Percentiles rank a stretch among this genome's conserved stretches.
Evolutionary conservation across 2,113 vertebrate genomes (phyloP).

Genomic region (Isichthys henryi): DNA sequence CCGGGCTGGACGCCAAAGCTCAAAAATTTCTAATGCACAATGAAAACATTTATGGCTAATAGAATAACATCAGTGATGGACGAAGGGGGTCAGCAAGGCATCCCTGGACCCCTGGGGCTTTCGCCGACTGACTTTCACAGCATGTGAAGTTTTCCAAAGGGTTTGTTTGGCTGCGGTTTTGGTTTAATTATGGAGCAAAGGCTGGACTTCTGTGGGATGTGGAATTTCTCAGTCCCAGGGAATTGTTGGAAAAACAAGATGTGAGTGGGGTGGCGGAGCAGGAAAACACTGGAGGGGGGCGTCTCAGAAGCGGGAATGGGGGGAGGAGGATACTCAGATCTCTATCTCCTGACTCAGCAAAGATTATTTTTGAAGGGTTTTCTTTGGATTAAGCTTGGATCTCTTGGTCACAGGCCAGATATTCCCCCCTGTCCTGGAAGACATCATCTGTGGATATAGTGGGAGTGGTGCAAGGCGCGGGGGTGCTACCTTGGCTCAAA

Average conservation of each 20-base stretch:
- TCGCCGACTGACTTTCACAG: conserved; percentile 13
- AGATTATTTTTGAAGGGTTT: conserved; percentile 11
- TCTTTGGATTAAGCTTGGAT: background rate
- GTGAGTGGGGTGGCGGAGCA: background rate
- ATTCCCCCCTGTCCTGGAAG: background rate
- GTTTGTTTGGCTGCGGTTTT: conserved; percentile 2
- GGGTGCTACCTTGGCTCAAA: background rate
- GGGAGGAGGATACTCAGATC: background rate
- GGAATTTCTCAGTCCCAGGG: conserved; percentile 1
- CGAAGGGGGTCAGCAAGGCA: conserved; percentile 12
- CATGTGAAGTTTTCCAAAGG: conserved; percentile 9
- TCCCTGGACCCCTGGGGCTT: background rate
- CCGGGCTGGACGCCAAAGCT: conserved; percentile 8
- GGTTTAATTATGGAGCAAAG: conserved; percentile 2
- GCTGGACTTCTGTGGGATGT: background rate
- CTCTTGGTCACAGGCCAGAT: background rate
- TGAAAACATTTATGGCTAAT: conserved; percentile 41
- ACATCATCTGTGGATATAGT: background rate
- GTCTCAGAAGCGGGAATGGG: background rate
- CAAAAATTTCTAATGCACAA: conserved; percentile 21
- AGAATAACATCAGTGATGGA: conserved; percentile 35
- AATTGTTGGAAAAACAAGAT: background rate
- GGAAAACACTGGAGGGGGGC: background rate
- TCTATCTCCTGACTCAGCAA: conserved; percentile 5
- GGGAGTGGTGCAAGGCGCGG: background rate